Evolutionary conservation across 1,140 invertebrate species (phyloP), one percentile per base, ranked within the genome.

Genomic region (Cyclargus thomasi): DNA sequence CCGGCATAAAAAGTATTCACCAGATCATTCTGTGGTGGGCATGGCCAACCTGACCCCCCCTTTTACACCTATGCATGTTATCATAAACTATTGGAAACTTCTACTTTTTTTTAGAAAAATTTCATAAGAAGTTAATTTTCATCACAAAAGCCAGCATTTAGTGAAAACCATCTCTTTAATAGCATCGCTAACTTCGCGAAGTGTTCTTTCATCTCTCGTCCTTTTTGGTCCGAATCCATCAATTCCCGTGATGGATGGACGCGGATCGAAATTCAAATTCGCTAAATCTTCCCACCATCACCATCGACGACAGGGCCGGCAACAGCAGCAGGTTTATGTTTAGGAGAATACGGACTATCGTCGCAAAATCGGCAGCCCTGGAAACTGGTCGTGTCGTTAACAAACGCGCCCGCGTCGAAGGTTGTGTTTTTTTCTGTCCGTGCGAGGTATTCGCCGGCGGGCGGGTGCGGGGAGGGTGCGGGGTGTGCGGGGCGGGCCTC

Each of bases 211-310:
- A 86, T 86, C 83, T 78, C 77, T 74, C 71, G 22, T 70, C 81
- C 79, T 87, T 90, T 88, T 87, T 82, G 84, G 69, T 81, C 82
- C 78, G 73, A 88, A 86, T 90, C 82, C 87, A 90, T 90, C 87
- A 90, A 90, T 90, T 87, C 81, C 72, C 70, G 75, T 87, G 87
- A 90, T 90, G 87, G 84, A 90, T 88, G 86, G 78, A 80, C 75
- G 80, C 78, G 82, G 71, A 86, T 88, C 83, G 80, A 85, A 87
- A 88, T 86, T 90, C 83, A 87, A 90, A 90, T 90, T 88, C 83
- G 87, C 87, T 86, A 90, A 90, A 85, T 87, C 85, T 90, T 88
- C 87, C 85, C 87, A 87, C 80, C 70, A 77, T 75, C 78, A 76
- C 79, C 80, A 85, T 78, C 2, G 29, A 2, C 29, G 39, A 11